These are phyloP conservation scores for Suncus etruscus DNA, from an alignment of 2,113 vertebrate species.

Conservation along the genomic window DNA sequence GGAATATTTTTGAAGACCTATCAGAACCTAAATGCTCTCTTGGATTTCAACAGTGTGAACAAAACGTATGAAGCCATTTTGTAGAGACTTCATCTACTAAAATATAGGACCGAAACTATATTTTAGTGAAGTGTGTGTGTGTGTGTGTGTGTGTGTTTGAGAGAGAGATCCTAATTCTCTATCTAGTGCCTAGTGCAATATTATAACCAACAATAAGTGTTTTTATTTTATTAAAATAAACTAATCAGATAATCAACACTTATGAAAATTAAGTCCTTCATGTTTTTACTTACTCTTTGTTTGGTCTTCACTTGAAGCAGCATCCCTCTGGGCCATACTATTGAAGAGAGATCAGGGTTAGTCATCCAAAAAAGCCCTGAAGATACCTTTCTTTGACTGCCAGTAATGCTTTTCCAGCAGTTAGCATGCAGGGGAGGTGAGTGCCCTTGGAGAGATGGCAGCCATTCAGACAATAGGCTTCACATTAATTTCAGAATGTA, in stretches of 20 bases:
- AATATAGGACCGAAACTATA: not conserved
- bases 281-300: not conserved
- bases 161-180: not conserved
- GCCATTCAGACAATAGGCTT: conserved; percentile 7
- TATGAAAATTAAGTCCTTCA: not conserved
- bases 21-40: not conserved
- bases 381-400: not conserved
- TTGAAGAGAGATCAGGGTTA: not conserved
- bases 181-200: not conserved
- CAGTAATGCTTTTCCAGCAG: not conserved
- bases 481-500: conserved; percentile 40
- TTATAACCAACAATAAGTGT: not conserved
- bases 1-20: not conserved
- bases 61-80: not conserved
- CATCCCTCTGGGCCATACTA: not conserved
- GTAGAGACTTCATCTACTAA: too few relatives aligned
- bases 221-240: conserved; percentile 38
- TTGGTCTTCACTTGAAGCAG: not conserved
- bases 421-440: not conserved
- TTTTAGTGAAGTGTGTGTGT: not conserved
- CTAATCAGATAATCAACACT: not conserved
- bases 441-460: not conserved
- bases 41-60: not conserved
- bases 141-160: not conserved
- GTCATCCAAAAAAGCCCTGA: not conserved